These are phyloP conservation scores for Diploptera punctata DNA, from an alignment of 2,888 invertebrate species.

Conservation along the genomic window DNA sequence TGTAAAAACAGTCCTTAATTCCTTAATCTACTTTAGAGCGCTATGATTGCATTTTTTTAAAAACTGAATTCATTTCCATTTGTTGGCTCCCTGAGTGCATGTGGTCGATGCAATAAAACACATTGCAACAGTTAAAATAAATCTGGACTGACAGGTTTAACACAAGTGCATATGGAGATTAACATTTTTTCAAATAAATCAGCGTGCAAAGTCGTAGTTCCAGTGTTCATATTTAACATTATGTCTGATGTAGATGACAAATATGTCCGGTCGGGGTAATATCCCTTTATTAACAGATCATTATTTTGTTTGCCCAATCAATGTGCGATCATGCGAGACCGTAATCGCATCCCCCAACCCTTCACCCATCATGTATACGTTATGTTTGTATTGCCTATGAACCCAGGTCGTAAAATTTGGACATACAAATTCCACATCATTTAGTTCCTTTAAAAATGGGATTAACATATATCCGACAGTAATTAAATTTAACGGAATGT, in stretches of 20 bases:
- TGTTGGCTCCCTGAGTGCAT: not conserved
- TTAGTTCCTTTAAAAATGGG: not conserved
- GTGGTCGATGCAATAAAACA: not conserved
- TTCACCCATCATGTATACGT: not conserved
- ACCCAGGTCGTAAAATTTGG: conserved; percentile 1
- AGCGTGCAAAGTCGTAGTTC: not conserved
- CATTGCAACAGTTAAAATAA: not conserved
- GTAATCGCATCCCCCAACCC: too few relatives aligned
- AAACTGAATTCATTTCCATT: too few relatives aligned
- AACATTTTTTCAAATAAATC: not conserved
- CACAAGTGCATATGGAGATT: not conserved
- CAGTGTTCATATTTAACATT: not conserved
- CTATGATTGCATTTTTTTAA: too few relatives aligned
- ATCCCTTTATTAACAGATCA: conserved; percentile 31
- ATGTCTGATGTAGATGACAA: too few relatives aligned
- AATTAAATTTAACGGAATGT: conserved; percentile 15
- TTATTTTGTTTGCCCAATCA: conserved; percentile 34
- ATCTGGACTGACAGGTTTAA: not conserved
- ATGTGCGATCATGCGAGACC: conserved; percentile 23
- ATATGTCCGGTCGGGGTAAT: conserved; percentile 11
- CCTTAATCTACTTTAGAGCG: too few relatives aligned
- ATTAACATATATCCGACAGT: not conserved
- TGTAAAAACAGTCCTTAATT: too few relatives aligned
- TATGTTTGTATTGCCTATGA: too few relatives aligned
- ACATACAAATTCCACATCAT: too few relatives aligned